A percentile compares a stretch with the other conserved stretches of the same genome.
Conservation (phyloP, 2,113 vertebrate species). For the Zapus hudsonius region DNA sequence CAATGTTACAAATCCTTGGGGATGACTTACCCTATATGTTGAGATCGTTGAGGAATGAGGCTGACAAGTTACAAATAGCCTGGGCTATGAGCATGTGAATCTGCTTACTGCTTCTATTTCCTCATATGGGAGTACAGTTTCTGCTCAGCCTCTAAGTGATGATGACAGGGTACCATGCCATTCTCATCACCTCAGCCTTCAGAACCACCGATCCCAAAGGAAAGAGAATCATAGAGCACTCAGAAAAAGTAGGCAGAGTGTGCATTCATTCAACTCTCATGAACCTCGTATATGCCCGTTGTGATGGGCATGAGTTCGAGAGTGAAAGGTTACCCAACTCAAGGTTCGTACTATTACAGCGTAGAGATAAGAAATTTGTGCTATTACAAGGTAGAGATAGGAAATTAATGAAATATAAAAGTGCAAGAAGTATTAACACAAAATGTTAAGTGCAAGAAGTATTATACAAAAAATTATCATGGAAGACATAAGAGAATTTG, state of each 20-base stretch:
- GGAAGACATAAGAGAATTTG: not conserved
- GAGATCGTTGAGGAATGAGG: too few relatives aligned
- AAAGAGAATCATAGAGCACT: not conserved
- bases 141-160: not conserved
- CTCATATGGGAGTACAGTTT: not conserved
- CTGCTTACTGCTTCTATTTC: not conserved
- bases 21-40: not conserved
- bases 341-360: not conserved
- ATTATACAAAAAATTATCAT: not conserved
- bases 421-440: not conserved
- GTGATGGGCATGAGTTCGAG: too few relatives aligned
- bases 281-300: too few relatives aligned
- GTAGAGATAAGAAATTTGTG: not conserved
- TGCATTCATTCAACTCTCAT: not conserved
- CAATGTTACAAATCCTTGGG: not conserved
- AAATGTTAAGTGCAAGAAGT: not conserved
- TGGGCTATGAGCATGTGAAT: not conserved
- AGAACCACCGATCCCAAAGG: not conserved
- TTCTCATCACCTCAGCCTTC: not conserved
- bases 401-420: not conserved
- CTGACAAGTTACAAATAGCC: not conserved
- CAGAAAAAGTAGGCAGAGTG: not conserved
- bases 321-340: accelerated
- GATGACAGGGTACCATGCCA: not conserved
- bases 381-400: not conserved